These are phyloP conservation scores for Cephus rjabovi DNA, from an alignment of 2,888 invertebrate genomes.

Conservation along the genomic window DNA sequence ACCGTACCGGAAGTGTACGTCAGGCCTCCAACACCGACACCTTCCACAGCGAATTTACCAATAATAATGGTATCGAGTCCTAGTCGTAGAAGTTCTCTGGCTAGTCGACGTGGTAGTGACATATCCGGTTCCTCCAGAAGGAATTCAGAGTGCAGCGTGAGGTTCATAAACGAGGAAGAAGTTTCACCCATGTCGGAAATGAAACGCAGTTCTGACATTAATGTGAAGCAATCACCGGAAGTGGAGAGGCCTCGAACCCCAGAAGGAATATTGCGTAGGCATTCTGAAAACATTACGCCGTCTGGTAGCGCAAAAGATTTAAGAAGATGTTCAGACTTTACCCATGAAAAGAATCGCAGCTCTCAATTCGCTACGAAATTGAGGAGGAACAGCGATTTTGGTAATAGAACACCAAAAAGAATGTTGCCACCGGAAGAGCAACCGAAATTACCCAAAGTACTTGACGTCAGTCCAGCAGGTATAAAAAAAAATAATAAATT, in stretches of 20 bases:
- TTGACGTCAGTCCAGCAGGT: conserved; percentile 53
- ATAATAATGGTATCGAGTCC: conserved; percentile 62
- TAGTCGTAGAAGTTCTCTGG: conserved; percentile 58
- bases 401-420: conserved; percentile 55
- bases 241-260: conserved; percentile 36
- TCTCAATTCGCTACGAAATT: conserved; percentile 61
- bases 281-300: conserved; percentile 55
- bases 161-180: conserved; percentile 53
- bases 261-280: conserved; percentile 47
- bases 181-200: conserved; percentile 14
- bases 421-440: conserved; percentile 43
- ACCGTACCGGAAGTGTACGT: conserved; percentile 64
- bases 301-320: conserved; percentile 50
- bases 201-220: conserved; percentile 31
- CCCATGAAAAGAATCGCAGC: conserved; percentile 55
- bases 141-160: conserved; percentile 58
- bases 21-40: conserved; percentile 61
- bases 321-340: conserved; percentile 58
- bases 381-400: conserved; percentile 61
- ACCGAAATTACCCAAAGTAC: conserved; percentile 45
- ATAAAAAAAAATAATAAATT: neutral
- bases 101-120: conserved; percentile 52
- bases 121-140: conserved; percentile 46
- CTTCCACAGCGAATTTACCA: conserved; percentile 54
- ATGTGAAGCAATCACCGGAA: conserved; percentile 34